phyloP scores from a whole-genome alignment of 2,113 vertebrate species.

The Pionites leucogaster region DNA sequence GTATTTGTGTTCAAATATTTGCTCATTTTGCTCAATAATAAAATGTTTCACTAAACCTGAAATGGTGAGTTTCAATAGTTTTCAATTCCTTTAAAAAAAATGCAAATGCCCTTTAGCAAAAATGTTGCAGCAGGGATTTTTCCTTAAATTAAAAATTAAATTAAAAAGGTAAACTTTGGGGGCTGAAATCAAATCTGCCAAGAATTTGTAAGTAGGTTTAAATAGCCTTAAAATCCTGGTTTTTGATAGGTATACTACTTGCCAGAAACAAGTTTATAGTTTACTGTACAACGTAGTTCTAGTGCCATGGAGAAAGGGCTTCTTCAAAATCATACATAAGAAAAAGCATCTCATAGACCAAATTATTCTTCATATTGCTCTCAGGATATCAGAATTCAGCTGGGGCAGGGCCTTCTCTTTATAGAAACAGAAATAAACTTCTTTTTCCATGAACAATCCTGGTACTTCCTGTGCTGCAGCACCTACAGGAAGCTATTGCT shows the following conservation, averaged over 20 bases:
- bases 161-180: neutral
- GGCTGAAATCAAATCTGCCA: neutral
- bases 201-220: neutral
- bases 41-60: neutral
- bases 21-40: neutral
- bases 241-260: neutral
- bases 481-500: neutral
- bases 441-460: neutral
- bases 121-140: neutral
- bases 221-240: neutral
- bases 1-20: neutral
- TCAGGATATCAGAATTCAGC: neutral
- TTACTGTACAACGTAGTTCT: neutral
- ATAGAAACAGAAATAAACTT: neutral
- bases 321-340: neutral
- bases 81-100: neutral
- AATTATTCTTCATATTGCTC: neutral
- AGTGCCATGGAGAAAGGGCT: neutral
- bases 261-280: neutral
- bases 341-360: neutral
- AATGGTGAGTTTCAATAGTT: neutral
- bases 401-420: neutral
- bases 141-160: neutral
- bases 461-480: neutral
- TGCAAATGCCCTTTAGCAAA: neutral